These are phyloP conservation scores for Austrofundulus limnaeus DNA, from an alignment of 2,113 vertebrate species.

Conservation along the genomic window DNA sequence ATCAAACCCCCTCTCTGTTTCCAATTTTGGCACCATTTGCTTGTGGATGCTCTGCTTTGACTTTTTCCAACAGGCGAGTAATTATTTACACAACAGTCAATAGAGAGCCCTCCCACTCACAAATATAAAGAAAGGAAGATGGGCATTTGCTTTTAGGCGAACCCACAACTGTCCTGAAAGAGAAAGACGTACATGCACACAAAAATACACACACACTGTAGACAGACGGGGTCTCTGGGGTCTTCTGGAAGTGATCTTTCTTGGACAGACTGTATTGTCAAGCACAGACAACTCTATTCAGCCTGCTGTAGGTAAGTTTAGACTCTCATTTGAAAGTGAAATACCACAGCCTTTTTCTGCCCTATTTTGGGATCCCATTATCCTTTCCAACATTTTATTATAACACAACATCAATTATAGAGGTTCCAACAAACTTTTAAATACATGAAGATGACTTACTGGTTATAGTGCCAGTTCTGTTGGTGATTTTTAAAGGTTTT, in stretches of 20 bases:
- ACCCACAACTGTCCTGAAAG: not conserved
- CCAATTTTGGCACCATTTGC: constrained; percentile 25
- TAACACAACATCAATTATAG: constrained; percentile 46
- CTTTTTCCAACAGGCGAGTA: constrained; percentile 25
- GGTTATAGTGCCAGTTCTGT: no score
- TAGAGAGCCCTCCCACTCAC: constrained; percentile 11
- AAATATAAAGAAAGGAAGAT: constrained; percentile 16
- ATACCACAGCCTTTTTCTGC: constrained; percentile 15
- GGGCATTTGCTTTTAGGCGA: constrained; percentile 4
- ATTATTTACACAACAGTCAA: constrained; percentile 38
- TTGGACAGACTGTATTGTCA: constrained; percentile 47
- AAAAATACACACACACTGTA: not conserved
- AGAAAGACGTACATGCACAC: not conserved
- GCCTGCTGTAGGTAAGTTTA: constrained; percentile 20
- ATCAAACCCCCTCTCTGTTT: constrained; percentile 28
- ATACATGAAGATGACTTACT: no score
- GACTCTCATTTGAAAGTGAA: constrained; percentile 31
- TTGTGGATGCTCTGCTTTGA: constrained; percentile 15
- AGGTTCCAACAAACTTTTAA: not conserved
- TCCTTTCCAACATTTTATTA: constrained; percentile 11
- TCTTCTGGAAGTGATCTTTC: constrained; percentile 26
- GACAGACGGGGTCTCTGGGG: constrained; percentile 23
- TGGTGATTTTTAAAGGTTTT: no score
- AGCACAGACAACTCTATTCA: constrained; percentile 35
- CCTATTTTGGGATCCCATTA: constrained; percentile 35